phyloP scores from a whole-genome alignment of 2,888 invertebrate genomes.

The Epirrita christyi region DNA sequence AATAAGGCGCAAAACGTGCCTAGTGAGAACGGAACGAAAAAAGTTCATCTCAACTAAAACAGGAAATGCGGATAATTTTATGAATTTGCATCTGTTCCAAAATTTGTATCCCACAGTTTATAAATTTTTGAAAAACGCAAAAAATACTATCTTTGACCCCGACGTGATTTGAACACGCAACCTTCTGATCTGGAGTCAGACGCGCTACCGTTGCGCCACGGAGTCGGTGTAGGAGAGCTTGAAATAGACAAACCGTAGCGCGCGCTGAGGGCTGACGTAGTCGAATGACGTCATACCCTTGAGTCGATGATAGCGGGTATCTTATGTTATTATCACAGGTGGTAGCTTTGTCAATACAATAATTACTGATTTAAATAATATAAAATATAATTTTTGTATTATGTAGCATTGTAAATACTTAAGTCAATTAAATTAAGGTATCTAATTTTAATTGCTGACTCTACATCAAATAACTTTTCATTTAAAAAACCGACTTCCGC shows the following conservation, averaged over 20 bases:
- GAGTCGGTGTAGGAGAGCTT: conserved; percentile 75
- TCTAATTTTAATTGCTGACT: too few relatives aligned
- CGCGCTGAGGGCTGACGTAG: conserved; percentile 14
- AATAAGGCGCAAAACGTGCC: neutral
- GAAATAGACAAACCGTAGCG: conserved; percentile 44
- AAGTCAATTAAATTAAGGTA: too few relatives aligned
- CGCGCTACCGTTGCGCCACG: conserved; percentile 98
- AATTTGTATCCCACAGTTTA: too few relatives aligned
- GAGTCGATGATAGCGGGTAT: conserved; percentile 7
- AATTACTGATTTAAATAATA: too few relatives aligned
- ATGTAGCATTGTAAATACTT: too few relatives aligned
- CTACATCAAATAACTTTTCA: too few relatives aligned
- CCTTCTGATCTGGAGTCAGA: conserved; percentile 99
- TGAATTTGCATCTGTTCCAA: too few relatives aligned
- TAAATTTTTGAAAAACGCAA: conserved; percentile 7
- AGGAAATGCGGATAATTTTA: too few relatives aligned
- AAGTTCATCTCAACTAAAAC: too few relatives aligned
- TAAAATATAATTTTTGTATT: too few relatives aligned
- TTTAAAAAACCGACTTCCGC: too few relatives aligned
- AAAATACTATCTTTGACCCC: conserved; percentile 88
- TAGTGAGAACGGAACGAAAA: too few relatives aligned
- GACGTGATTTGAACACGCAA: conserved; percentile 99
- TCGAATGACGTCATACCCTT: conserved; percentile 21
- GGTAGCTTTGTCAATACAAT: neutral
- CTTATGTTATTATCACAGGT: conserved; percentile 3